Conservation (phyloP, 37 sponge, comb jelly and placozoan species). For the Ephydatia muelleri region DNA sequence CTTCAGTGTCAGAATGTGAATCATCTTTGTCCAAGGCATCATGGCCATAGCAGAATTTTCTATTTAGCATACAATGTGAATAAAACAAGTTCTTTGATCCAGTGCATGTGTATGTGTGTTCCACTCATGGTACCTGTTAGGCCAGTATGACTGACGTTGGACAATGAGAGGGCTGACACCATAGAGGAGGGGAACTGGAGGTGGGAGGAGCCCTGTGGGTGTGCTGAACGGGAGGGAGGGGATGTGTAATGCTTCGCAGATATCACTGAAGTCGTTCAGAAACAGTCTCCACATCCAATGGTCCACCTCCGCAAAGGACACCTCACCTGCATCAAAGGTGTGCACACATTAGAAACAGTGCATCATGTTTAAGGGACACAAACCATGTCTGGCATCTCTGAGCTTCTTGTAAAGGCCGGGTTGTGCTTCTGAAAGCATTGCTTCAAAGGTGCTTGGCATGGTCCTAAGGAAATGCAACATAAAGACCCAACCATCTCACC, state of each 20-base stretch:
- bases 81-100: background rate
- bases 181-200: constrained; percentile 61
- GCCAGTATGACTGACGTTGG: constrained; percentile 60
- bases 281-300: constrained; percentile 82
- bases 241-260: constrained; percentile 32
- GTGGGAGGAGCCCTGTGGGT: constrained; percentile 26
- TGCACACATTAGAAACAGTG: background rate
- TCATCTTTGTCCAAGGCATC: background rate
- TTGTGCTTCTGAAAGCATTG: constrained; percentile 18
- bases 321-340: background rate
- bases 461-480: constrained; percentile 6
- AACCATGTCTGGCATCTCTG: background rate
- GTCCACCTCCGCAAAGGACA: constrained; percentile 54
- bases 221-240: background rate
- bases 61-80: background rate
- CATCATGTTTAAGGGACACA: background rate
- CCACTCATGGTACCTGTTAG: constrained; percentile 34
- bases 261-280: constrained; percentile 51
- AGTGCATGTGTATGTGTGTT: background rate
- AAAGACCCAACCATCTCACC: background rate
- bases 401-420: constrained; percentile 37
- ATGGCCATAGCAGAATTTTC: background rate
- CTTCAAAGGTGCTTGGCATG: constrained; percentile 39
- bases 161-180: constrained; percentile 45
- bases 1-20: no score